Evolutionary conservation across 2,888 invertebrate species (phyloP), one percentile per base, ranked within the genome.

Genomic region (Stenichneumon culpator): DNA sequence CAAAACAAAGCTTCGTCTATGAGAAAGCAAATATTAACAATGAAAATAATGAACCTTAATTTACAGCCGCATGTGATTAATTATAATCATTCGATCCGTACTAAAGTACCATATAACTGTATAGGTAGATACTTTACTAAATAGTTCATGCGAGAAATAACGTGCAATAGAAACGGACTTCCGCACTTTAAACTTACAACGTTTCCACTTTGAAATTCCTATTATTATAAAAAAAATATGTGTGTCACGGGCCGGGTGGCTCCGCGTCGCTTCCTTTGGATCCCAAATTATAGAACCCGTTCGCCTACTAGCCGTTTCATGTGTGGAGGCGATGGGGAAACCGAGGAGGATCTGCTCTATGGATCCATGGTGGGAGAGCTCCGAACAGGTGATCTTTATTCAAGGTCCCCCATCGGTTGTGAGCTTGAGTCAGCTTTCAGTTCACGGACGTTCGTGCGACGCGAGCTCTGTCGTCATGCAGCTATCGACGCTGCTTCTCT

Each of bases 381-480:
- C 67, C 65, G 50, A 65, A 73, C 86, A 87, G 83, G 86, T 88
- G 84, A 85, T 68, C 70, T 69, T 16, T 32, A 19, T 22, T 22
- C 39, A 65, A 72, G 72, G 67, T 44, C 50, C 28, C 19, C 6
- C 73, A 19, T 81, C 57, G 39, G 68, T 68, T 72, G 79, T 83
- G 87, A 90, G 86, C 88, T 88, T 82, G 89, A 86, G 85, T 86
- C 85, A 77, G 52, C 74, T 83, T 84, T 81, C 86, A 90, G 90
- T 90, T 90, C 88, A 88, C 82, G 88, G 87, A 81, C 87, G 86
- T 86, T 88, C 84, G 78, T 83, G 67, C 80, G 32, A 60, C 80
- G 32, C 72, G 39, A 73, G 79, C 69, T 65, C 57, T 44, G 22
- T 73, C 73, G 68, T 69, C 84, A 90, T 90, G 90, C 69, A 79